phyloP scores from a whole-genome alignment of 2,113 vertebrate species.

The Lamprologus callipterus region DNA sequence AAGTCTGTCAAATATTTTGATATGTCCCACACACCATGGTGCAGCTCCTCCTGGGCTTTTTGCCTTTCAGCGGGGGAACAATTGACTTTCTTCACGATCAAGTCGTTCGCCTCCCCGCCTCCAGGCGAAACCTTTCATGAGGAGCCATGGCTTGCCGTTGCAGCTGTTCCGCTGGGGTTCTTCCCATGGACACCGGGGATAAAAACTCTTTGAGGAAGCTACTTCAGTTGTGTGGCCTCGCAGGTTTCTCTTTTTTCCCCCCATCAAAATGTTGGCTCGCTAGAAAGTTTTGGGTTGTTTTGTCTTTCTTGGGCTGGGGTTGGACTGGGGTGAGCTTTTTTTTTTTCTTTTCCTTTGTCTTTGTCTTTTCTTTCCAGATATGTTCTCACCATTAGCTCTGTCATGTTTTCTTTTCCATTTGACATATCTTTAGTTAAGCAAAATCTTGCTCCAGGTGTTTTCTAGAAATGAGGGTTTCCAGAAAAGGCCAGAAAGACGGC shows the following conservation, averaged over 20 bases:
- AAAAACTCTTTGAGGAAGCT: constrained; percentile 49
- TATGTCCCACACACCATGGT: constrained; percentile 94
- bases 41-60: constrained; percentile 88
- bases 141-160: constrained; percentile 75
- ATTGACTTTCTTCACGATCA: constrained; percentile 93
- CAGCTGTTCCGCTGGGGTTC: constrained; percentile 86
- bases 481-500: background rate
- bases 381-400: background rate
- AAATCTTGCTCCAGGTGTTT: background rate
- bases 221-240: constrained; percentile 28
- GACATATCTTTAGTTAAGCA: background rate
- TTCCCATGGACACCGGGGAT: constrained; percentile 86
- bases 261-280: constrained; percentile 12
- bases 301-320: background rate
- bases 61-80: constrained; percentile 81
- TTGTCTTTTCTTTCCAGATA: background rate
- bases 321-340: background rate
- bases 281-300: background rate
- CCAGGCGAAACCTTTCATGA: constrained; percentile 93
- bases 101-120: constrained; percentile 88
- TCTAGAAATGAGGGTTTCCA: background rate
- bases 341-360: background rate
- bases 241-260: constrained; percentile 34
- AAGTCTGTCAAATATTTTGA: constrained; percentile 99
- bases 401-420: background rate